These are phyloP conservation scores for Oreochromis aureus DNA, from an alignment of 2,113 vertebrate species.

Conservation along the genomic window DNA sequence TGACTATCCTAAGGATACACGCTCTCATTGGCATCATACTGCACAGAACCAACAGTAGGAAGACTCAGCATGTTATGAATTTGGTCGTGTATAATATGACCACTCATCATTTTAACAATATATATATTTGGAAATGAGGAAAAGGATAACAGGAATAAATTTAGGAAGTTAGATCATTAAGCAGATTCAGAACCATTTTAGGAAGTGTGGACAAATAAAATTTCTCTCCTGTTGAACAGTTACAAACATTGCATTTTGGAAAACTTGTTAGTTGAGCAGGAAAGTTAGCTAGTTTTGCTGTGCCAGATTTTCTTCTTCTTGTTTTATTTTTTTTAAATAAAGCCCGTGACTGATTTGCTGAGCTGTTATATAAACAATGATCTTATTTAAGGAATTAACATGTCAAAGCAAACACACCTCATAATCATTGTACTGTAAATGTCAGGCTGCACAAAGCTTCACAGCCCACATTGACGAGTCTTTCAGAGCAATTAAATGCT, in stretches of 20 bases:
- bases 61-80: neutral
- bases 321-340: neutral
- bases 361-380: conserved; percentile 39
- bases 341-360: neutral
- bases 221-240: neutral
- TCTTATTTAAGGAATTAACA: conserved; percentile 45
- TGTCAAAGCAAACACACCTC: conserved; percentile 53
- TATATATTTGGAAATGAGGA: neutral
- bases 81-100: neutral
- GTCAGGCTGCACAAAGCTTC: conserved; percentile 51
- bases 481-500: conserved; percentile 67
- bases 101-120: neutral
- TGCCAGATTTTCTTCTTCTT: neutral
- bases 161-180: neutral
- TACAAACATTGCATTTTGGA: neutral
- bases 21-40: neutral
- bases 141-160: neutral
- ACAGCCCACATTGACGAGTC: conserved; percentile 48
- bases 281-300: neutral
- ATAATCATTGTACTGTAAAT: conserved; percentile 48
- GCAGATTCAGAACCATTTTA: neutral
- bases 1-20: neutral
- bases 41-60: neutral
- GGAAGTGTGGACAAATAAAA: neutral
- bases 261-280: neutral